Percentiles rank a stretch among this genome's conserved stretches.
Evolutionary conservation across 2,888 invertebrate genomes (phyloP).

Genomic region (Epinotia bilunana): DNA sequence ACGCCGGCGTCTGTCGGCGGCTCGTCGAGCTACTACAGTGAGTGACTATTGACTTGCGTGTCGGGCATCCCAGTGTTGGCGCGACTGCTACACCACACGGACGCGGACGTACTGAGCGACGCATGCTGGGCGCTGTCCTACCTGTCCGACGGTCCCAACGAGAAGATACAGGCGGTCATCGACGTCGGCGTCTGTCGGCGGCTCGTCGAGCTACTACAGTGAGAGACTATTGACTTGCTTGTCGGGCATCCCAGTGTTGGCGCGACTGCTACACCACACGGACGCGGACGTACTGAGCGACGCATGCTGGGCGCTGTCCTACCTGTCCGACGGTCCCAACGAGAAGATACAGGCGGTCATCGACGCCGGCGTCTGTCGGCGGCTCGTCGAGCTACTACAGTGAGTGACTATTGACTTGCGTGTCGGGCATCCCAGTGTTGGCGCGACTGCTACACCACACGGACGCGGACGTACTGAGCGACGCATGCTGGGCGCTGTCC

Average conservation of each 20-base stretch:
- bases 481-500: slow-evolving; percentile 98
- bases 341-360: slow-evolving; percentile 99
- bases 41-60: too few relatives aligned
- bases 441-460: slow-evolving; percentile 93
- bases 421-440: slow-evolving; percentile 94
- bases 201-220: slow-evolving; percentile 85
- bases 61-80: slow-evolving; percentile 95
- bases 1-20: slow-evolving; percentile 96
- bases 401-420: too few relatives aligned
- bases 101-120: slow-evolving; percentile 95
- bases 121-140: slow-evolving; percentile 99
- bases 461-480: slow-evolving; percentile 95
- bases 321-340: slow-evolving; percentile 97
- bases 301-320: slow-evolving; percentile 98
- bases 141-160: slow-evolving; percentile 97
- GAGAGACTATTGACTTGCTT: too few relatives aligned
- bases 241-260: slow-evolving; percentile 95
- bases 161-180: slow-evolving; percentile 98
- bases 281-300: slow-evolving; percentile 97
- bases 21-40: slow-evolving; percentile 86
- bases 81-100: slow-evolving; percentile 93
- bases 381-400: slow-evolving; percentile 87
- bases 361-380: slow-evolving; percentile 96
- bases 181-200: slow-evolving; percentile 97
- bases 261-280: slow-evolving; percentile 92